Evolutionary conservation across 1,140 invertebrate species (phyloP).

Genomic region (honey bee (Apis mellifera)): DNA sequence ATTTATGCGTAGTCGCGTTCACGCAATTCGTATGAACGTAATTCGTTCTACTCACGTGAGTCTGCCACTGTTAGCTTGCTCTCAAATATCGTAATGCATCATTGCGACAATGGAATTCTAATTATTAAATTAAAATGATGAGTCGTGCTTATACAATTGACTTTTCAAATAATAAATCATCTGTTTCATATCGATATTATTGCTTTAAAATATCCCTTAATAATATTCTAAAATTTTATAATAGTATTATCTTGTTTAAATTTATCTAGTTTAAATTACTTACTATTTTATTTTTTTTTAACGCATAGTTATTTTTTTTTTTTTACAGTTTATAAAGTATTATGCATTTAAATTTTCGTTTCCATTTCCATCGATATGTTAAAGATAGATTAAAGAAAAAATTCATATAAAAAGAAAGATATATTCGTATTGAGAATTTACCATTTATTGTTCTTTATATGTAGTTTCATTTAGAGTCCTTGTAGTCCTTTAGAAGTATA

Average conservation of each 20-base stretch:
- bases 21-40: constrained; percentile 27
- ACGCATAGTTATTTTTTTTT: neutral
- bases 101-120: constrained; percentile 7
- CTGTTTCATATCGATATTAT: neutral
- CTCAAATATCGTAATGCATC: constrained; percentile 18
- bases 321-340: too few relatives aligned
- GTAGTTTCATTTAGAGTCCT: neutral
- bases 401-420: neutral
- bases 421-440: neutral
- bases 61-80: neutral
- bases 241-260: too few relatives aligned
- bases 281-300: neutral
- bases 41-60: constrained; percentile 21
- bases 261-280: neutral
- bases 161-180: neutral
- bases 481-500: constrained; percentile 14
- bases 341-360: neutral
- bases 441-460: neutral
- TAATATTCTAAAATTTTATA: neutral
- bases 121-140: constrained; percentile 7
- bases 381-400: neutral
- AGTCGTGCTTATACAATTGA: neutral
- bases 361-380: neutral
- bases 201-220: neutral
- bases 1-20: constrained; percentile 38